phyloP scores from a whole-genome alignment of 2,113 vertebrate genomes.

The Bambusicola thoracicus region DNA sequence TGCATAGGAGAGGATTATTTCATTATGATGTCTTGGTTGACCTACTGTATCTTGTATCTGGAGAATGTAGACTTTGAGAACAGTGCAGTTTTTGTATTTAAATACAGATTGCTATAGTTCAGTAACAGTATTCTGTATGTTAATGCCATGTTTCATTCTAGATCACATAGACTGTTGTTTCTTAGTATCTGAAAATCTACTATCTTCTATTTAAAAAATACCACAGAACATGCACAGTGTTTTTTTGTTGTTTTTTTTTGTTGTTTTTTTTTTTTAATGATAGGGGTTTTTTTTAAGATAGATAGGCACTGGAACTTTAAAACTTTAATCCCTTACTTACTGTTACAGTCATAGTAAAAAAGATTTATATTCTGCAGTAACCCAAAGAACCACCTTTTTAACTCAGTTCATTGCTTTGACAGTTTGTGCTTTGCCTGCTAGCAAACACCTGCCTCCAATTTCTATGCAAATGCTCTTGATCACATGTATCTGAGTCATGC shows the following conservation, averaged over 20 bases:
- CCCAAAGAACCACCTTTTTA: neutral
- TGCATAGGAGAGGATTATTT: neutral
- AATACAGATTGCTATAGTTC: neutral
- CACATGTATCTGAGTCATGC: neutral
- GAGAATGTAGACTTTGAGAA: neutral
- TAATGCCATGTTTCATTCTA: neutral
- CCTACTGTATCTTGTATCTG: neutral
- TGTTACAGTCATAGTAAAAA: neutral
- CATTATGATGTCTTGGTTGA: neutral
- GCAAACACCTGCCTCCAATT: conserved; percentile 22
- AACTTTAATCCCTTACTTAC: neutral
- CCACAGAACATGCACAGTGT: neutral
- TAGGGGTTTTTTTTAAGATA: too few species aligned
- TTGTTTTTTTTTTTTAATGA: neutral
- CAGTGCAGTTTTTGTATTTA: neutral
- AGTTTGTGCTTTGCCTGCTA: neutral
- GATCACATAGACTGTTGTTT: neutral
- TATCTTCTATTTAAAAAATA: neutral
- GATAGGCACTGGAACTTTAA: neutral
- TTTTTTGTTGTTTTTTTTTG: neutral
- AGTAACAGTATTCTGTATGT: neutral
- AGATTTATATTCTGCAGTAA: neutral
- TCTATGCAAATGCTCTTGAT: conserved; percentile 5
- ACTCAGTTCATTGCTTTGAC: neutral
- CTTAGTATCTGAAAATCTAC: neutral